Conservation (phyloP, 2,797 vertebrate species). For the Enteromius thamalakanensis region DNA sequence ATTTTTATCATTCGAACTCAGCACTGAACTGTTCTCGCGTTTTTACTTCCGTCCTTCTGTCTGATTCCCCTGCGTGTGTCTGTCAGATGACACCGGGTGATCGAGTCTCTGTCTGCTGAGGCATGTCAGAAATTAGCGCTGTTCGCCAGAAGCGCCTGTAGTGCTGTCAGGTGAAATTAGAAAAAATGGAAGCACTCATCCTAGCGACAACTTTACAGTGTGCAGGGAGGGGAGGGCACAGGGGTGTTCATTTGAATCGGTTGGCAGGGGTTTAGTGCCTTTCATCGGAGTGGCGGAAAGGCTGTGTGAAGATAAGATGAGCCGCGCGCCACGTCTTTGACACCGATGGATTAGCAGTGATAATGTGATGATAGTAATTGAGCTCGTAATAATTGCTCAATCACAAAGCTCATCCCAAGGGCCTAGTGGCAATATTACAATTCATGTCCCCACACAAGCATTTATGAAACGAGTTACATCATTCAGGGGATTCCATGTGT, state of each 20-base stretch:
- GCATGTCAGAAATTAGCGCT: slow-evolving; percentile 71
- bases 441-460: slow-evolving; percentile 64
- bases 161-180: slow-evolving; percentile 79
- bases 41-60: slow-evolving; percentile 30
- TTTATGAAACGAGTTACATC: slow-evolving; percentile 67
- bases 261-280: slow-evolving; percentile 70
- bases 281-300: slow-evolving; percentile 76
- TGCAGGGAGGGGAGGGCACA: slow-evolving; percentile 59
- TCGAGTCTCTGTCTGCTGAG: slow-evolving; percentile 73
- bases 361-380: slow-evolving; percentile 84
- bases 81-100: slow-evolving; percentile 66
- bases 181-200: slow-evolving; percentile 80
- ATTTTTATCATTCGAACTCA: slow-evolving; percentile 13
- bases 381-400: slow-evolving; percentile 82
- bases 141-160: slow-evolving; percentile 68
- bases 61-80: slow-evolving; percentile 37
- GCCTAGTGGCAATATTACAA: slow-evolving; percentile 71
- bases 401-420: slow-evolving; percentile 74
- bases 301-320: slow-evolving; percentile 68
- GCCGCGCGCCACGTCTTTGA: slow-evolving; percentile 66
- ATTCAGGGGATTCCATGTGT: slow-evolving; percentile 65
- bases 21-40: background rate
- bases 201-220: slow-evolving; percentile 64
- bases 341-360: slow-evolving; percentile 77
- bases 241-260: slow-evolving; percentile 71